Percentiles rank a stretch among this genome's conserved stretches.
Evolutionary conservation across 2,888 invertebrate genomes (phyloP).

Genomic region (Oxytorus armatus): DNA sequence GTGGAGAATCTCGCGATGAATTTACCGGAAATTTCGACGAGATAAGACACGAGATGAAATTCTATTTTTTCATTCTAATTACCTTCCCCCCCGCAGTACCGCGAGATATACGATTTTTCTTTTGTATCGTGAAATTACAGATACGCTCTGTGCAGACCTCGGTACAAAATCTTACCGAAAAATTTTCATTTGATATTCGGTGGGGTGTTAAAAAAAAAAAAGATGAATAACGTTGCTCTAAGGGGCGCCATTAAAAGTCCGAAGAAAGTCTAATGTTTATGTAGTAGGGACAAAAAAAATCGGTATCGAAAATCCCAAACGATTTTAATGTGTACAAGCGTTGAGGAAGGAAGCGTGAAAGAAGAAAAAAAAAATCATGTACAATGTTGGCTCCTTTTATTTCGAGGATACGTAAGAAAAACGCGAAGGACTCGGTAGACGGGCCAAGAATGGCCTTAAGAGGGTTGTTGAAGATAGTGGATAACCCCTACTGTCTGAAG

Average conservation of each 20-base stretch:
- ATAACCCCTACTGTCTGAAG: constrained; percentile 38
- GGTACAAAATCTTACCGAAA: neutral
- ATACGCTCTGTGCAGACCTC: neutral
- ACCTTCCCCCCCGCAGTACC: neutral
- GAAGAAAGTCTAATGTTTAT: too few relatives aligned
- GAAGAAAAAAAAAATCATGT: neutral
- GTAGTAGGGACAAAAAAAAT: too few relatives aligned
- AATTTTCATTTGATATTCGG: constrained; percentile 17
- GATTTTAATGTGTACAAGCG: neutral
- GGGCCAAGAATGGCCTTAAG: constrained; percentile 43
- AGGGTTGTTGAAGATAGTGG: constrained; percentile 51
- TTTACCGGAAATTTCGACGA: constrained; percentile 11
- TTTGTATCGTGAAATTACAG: constrained; percentile 27
- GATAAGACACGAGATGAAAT: constrained; percentile 57
- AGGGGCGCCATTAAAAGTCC: too few relatives aligned
- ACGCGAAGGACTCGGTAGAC: constrained; percentile 38
- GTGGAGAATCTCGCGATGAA: constrained; percentile 8
- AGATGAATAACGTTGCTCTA: too few relatives aligned
- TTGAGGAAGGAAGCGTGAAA: constrained; percentile 17
- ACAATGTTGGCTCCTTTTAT: constrained; percentile 32
- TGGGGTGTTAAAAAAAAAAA: too few relatives aligned
- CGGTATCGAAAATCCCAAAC: neutral
- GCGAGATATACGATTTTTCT: neutral
- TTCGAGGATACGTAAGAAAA: constrained; percentile 22
- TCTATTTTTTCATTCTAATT: constrained; percentile 50